A percentile compares a stretch with the other conserved stretches of the same genome.
Evolutionary conservation across 2,113 vertebrate genomes (phyloP).

Genomic region (Pseudorectes ferrugineus): DNA sequence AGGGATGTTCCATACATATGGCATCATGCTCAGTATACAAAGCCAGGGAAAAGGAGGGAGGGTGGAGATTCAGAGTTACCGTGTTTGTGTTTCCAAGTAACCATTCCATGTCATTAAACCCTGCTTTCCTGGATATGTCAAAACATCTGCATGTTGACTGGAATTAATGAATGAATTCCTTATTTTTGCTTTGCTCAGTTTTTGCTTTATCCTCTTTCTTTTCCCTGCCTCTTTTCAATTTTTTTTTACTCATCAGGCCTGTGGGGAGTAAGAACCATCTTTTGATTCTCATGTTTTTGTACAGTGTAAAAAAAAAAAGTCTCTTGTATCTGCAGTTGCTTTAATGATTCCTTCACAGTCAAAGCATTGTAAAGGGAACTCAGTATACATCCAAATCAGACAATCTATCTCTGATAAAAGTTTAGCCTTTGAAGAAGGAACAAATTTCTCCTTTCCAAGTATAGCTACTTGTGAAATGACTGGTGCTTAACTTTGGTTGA

Average conservation of each 20-base stretch:
- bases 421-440: not conserved
- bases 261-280: not conserved
- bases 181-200: not conserved
- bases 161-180: not conserved
- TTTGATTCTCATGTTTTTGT: not conserved
- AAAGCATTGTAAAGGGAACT: not conserved
- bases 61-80: not conserved
- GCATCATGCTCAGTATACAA: not conserved
- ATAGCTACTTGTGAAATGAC: not conserved
- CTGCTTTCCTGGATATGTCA: not conserved
- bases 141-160: not conserved
- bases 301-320: not conserved
- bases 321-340: not conserved
- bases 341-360: not conserved
- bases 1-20: not conserved
- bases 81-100: not conserved
- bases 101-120: rapidly evolving
- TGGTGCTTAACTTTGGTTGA: not conserved
- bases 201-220: not conserved
- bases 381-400: not conserved
- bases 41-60: not conserved
- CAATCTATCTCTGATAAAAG: not conserved
- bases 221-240: not conserved
- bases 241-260: not conserved
- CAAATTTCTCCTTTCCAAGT: not conserved